Percentiles rank a stretch among this genome's conserved stretches.
Evolutionary conservation across 2,113 vertebrate genomes (phyloP).

Genomic region (Coryphaenoides rupestris): DNA sequence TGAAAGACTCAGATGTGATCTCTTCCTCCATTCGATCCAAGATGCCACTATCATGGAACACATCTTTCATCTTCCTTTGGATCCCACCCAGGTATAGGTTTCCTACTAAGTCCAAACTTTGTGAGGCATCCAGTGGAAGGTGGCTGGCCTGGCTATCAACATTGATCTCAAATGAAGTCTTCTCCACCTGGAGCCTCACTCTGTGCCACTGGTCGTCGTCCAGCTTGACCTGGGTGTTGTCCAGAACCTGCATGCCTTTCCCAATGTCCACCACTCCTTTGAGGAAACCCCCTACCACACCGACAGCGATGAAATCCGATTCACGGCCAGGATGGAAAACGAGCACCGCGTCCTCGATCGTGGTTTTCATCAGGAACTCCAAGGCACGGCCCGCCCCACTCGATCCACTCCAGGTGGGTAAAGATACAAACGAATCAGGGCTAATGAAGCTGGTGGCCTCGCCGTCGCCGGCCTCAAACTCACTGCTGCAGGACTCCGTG

Average conservation of each 20-base stretch:
- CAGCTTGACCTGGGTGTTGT: constrained; percentile 79
- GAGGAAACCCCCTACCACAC: constrained; percentile 80
- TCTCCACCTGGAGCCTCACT: constrained; percentile 72
- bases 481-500: constrained; percentile 81
- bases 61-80: constrained; percentile 76
- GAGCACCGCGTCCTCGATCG: constrained; percentile 82
- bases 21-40: constrained; percentile 66
- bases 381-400: constrained; percentile 69
- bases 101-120: constrained; percentile 82
- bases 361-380: constrained; percentile 85
- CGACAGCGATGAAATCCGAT: constrained; percentile 85
- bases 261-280: constrained; percentile 85
- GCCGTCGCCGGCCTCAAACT: constrained; percentile 80
- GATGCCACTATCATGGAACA: constrained; percentile 77
- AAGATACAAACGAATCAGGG: constrained; percentile 81
- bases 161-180: constrained; percentile 76
- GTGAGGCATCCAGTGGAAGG: constrained; percentile 72
- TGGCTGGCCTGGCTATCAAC: constrained; percentile 83
- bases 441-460: constrained; percentile 86
- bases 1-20: constrained; percentile 78
- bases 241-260: constrained; percentile 72
- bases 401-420: constrained; percentile 79
- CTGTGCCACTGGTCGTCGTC: constrained; percentile 92
- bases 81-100: constrained; percentile 88
- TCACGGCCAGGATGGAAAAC: constrained; percentile 82